Conservation (phyloP, 2,797 vertebrate species). For the Cheracebus regulus region DNA sequence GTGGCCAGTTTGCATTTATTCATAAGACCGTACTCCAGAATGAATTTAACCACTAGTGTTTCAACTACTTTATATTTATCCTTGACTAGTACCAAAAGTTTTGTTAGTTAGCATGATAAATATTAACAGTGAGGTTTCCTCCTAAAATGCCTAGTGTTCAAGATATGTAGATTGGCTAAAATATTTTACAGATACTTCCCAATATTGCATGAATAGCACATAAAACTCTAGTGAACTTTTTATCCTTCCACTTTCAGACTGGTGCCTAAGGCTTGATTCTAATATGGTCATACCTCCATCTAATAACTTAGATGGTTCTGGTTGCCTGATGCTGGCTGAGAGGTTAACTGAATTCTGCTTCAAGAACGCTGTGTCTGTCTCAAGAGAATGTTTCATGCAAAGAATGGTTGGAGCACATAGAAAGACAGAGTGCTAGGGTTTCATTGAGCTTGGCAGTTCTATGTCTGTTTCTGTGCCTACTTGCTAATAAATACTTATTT, state of each 20-base stretch:
- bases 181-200: conserved; percentile 10
- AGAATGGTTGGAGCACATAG: neutral
- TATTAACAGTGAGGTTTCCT: neutral
- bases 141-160: conserved; percentile 24
- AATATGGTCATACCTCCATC: neutral
- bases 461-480: neutral
- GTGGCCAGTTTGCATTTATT: conserved; percentile 7
- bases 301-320: neutral
- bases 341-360: neutral
- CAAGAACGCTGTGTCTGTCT: neutral
- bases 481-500: neutral
- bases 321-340: neutral
- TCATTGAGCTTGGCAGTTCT: neutral
- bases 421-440: neutral
- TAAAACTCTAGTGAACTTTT: neutral
- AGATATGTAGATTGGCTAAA: neutral
- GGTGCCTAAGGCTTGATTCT: neutral
- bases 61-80: neutral
- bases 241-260: neutral
- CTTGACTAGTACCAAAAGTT: neutral
- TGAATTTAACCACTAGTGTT: neutral
- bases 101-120: neutral
- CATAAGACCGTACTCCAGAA: neutral
- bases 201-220: neutral
- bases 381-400: neutral